These are phyloP conservation scores for Anolis sagrei DNA, from an alignment of 2,113 vertebrate genomes.

Conservation along the genomic window DNA sequence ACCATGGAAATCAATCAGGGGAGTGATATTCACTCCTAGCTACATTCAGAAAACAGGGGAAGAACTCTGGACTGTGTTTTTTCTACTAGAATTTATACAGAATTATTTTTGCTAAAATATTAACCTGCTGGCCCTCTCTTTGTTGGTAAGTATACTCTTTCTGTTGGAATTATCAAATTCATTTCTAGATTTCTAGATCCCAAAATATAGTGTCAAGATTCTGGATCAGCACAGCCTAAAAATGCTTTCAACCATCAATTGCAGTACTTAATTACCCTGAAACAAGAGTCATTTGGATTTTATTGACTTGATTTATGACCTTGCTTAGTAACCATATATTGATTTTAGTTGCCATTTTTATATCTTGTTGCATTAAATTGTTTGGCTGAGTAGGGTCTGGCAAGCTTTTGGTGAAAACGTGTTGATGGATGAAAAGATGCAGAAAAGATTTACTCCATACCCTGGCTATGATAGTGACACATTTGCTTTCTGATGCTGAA, in stretches of 20 bases:
- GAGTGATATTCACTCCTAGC: neutral
- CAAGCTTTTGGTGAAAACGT: no score
- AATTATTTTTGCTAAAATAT: neutral
- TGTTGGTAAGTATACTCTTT: neutral
- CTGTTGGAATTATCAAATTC: neutral
- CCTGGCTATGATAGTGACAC: no score
- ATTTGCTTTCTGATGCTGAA: no score
- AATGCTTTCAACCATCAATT: neutral
- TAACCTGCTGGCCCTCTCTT: neutral
- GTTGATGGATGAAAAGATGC: no score
- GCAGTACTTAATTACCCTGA: neutral
- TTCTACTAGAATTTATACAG: neutral
- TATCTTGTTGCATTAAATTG: neutral
- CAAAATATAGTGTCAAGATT: neutral
- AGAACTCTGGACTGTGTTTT: neutral
- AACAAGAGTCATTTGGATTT: neutral
- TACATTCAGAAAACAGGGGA: neutral
- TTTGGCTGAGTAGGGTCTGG: neutral
- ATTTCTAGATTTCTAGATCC: no score
- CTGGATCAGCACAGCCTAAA: neutral
- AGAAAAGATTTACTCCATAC: no score
- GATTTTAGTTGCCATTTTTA: neutral
- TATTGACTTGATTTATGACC: neutral
- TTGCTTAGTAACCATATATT: neutral
- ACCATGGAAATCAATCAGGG: no score